phyloP scores from a whole-genome alignment of 2,797 vertebrate genomes.

The Parotocinclus haroldoi region DNA sequence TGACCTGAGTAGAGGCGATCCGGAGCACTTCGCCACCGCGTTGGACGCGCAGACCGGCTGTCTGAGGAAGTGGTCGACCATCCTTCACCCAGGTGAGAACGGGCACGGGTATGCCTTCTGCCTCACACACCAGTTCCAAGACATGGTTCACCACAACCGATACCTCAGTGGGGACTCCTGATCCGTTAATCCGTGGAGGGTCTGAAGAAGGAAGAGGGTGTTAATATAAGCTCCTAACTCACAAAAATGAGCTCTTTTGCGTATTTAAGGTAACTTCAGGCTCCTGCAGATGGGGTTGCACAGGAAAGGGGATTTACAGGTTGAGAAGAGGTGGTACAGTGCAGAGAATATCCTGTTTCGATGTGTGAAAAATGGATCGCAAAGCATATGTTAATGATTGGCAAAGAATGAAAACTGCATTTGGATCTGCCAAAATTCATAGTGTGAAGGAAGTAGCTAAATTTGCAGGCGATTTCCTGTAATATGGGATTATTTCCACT shows the following conservation, averaged over 20 bases:
- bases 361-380: no score
- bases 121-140: constrained; percentile 83
- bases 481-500: no score
- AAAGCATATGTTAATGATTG: no score
- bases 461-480: no score
- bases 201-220: constrained; percentile 63
- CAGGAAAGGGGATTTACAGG: no score
- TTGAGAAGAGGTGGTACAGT: no score
- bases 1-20: constrained; percentile 83
- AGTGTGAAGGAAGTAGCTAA: no score
- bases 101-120: constrained; percentile 84
- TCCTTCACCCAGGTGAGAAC: constrained; percentile 93
- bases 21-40: constrained; percentile 77
- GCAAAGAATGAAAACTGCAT: no score
- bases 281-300: no score
- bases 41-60: constrained; percentile 70
- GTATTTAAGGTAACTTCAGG: no score
- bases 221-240: background rate
- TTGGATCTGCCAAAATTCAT: no score
- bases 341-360: background rate
- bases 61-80: constrained; percentile 81
- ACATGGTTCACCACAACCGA: constrained; percentile 83
- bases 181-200: constrained; percentile 84
- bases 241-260: no score
- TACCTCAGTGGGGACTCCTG: constrained; percentile 74